Percentiles rank a stretch among this genome's conserved stretches.
Conservation (phyloP, 2,797 vertebrate species). For the Philypnodon macrostomus region DNA sequence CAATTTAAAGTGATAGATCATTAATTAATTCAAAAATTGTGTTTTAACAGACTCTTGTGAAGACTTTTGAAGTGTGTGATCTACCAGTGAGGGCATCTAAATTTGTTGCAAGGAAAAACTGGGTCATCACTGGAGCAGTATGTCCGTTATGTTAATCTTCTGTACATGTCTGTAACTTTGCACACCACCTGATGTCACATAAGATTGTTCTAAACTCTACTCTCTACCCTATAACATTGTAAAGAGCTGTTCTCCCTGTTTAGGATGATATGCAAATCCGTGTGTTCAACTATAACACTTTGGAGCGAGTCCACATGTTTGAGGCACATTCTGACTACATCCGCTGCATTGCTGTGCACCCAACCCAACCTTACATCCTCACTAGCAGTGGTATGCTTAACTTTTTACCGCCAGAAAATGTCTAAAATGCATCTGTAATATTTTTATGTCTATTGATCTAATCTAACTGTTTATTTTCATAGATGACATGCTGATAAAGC, state of each 20-base stretch:
- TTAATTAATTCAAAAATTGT: no score
- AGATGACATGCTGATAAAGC: slow-evolving; percentile 97
- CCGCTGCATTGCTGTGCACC: slow-evolving; percentile 92
- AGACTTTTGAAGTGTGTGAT: slow-evolving; percentile 92
- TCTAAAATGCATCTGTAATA: no score
- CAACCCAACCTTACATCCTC: slow-evolving; percentile 91
- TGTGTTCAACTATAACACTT: slow-evolving; percentile 94
- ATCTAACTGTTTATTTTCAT: slow-evolving; percentile 9
- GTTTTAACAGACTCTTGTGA: slow-evolving; percentile 83
- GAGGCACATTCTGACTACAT: slow-evolving; percentile 95
- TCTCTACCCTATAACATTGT: not conserved
- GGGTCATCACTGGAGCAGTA: slow-evolving; percentile 92
- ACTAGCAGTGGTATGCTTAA: slow-evolving; percentile 92
- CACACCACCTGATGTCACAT: not conserved
- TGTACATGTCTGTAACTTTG: not conserved
- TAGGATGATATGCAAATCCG: slow-evolving; percentile 96
- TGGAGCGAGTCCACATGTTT: slow-evolving; percentile 93
- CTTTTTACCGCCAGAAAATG: not conserved
- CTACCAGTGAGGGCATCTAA: slow-evolving; percentile 90
- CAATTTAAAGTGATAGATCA: no score
- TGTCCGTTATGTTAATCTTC: slow-evolving; percentile 51
- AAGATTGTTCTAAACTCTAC: not conserved
- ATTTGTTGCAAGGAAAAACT: slow-evolving; percentile 93
- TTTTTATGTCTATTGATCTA: not conserved
- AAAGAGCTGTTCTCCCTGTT: not conserved